These are phyloP conservation scores for Stegostoma tigrinum DNA, from an alignment of 2,113 vertebrate species.

Conservation along the genomic window DNA sequence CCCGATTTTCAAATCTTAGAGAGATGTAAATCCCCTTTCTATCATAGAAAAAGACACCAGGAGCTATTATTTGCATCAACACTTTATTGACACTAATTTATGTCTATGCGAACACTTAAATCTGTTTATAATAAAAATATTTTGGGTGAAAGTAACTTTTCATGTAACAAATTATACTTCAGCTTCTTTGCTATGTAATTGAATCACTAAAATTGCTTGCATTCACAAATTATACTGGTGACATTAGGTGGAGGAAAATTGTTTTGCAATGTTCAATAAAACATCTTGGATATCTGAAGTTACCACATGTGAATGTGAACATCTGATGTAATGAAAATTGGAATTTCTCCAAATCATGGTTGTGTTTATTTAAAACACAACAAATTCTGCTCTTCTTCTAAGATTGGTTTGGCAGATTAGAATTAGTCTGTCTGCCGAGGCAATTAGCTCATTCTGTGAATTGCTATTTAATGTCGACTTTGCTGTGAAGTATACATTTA, in stretches of 20 bases:
- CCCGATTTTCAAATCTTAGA: not conserved
- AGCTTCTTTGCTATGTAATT: not conserved
- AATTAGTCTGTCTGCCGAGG: not conserved
- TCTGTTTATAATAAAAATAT: not conserved
- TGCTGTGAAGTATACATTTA: not conserved
- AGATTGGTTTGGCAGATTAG: not conserved
- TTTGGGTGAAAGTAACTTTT: not conserved
- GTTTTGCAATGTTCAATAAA: not conserved
- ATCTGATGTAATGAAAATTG: not conserved
- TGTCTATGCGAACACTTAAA: not conserved
- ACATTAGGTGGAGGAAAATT: conserved; percentile 13
- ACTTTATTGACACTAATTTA: not conserved
- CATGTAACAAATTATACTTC: not conserved
- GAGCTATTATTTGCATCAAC: not conserved
- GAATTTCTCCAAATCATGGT: not conserved
- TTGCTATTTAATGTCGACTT: not conserved
- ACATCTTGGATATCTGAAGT: conserved; percentile 1
- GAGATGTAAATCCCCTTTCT: not conserved
- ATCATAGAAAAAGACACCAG: not conserved
- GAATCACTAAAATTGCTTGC: not conserved
- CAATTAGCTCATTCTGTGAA: not conserved
- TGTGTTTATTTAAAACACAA: not conserved
- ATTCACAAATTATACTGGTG: conserved; percentile 4
- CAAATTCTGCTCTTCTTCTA: not conserved
- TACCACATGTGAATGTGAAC: not conserved